Conservation (phyloP, 2,888 invertebrate genomes). For the Plemyria rubiginata region DNA sequence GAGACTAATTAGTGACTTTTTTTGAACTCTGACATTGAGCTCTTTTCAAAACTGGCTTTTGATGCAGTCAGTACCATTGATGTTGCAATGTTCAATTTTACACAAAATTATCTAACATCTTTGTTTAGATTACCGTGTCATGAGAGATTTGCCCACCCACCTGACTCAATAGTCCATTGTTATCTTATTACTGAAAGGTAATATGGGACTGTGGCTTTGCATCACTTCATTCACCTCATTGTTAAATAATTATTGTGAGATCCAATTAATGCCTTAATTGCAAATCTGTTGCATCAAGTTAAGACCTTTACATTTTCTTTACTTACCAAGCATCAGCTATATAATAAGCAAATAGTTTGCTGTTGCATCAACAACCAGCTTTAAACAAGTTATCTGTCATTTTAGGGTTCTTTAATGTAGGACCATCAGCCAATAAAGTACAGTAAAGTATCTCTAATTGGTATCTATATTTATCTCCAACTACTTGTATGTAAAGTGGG, state of each 20-base stretch:
- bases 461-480: too few relatives aligned
- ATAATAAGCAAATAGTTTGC: too few relatives aligned
- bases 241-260: conserved; percentile 10
- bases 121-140: conserved; percentile 30
- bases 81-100: conserved; percentile 21
- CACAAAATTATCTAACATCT: conserved; percentile 33
- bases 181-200: conserved; percentile 27
- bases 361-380: too few relatives aligned
- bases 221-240: conserved; percentile 8
- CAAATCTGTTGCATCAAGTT: neutral
- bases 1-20: too few relatives aligned
- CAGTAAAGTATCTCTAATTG: too few relatives aligned
- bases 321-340: too few relatives aligned
- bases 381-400: too few relatives aligned
- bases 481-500: too few relatives aligned
- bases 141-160: conserved; percentile 25
- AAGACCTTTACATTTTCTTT: too few relatives aligned
- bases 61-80: conserved; percentile 5
- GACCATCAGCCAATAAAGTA: too few relatives aligned
- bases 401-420: too few relatives aligned
- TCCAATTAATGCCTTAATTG: neutral
- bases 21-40: too few relatives aligned
- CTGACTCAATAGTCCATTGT: conserved; percentile 25
- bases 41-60: neutral
- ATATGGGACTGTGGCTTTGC: conserved; percentile 26